These are phyloP conservation scores for Tetranychus piercei DNA, from an alignment of 2,888 invertebrate species.

Conservation along the genomic window DNA sequence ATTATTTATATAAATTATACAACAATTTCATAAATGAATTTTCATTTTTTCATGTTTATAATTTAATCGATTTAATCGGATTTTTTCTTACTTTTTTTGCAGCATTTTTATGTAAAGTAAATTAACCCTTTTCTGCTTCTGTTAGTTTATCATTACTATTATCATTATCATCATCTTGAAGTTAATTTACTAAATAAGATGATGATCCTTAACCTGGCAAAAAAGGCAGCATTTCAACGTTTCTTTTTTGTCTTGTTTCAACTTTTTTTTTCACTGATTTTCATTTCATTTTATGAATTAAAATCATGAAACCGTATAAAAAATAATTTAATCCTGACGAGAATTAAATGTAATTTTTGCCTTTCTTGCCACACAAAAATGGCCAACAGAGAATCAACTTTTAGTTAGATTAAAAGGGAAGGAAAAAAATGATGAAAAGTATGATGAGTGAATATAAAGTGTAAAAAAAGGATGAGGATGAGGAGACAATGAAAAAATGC, in stretches of 20 bases:
- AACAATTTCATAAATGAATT: neutral
- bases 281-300: constrained; percentile 13
- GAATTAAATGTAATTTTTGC: neutral
- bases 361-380: neutral
- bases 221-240: too few species aligned
- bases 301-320: constrained; percentile 21
- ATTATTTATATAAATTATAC: too few species aligned
- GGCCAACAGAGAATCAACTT: constrained; percentile 2
- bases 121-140: constrained; percentile 5
- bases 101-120: neutral
- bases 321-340: constrained; percentile 22
- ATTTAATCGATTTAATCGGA: neutral
- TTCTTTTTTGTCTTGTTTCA: too few species aligned
- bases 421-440: neutral
- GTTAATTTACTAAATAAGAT: neutral
- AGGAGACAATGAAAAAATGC: neutral
- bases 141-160: neutral
- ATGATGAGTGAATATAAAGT: too few species aligned
- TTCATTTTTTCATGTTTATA: neutral
- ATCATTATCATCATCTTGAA: neutral
- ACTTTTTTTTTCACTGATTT: too few species aligned
- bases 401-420: neutral
- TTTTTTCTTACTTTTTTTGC: neutral
- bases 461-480: neutral
- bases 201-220: neutral